Evolutionary conservation across 2,797 vertebrate genomes (phyloP), one percentile per base, ranked within the genome.

Genomic region (Schizothorax lantsangensis): DNA sequence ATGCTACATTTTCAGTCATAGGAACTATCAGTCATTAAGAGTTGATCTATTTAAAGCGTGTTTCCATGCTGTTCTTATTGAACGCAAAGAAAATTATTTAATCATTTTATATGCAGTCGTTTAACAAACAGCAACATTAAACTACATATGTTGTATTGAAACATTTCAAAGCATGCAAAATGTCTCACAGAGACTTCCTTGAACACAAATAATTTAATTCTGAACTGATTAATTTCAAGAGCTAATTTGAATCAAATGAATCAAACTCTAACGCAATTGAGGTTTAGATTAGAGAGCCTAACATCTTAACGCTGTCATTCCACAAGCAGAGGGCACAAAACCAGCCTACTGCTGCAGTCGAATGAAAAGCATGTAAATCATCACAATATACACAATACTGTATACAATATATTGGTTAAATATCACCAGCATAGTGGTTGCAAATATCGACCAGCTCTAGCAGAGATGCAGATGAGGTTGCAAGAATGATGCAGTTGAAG

Each of bases 221-320:
- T 78, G 33, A 57, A 38, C 75, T 38, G 33, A 57, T 40, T 43
- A 2, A 40, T 79, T 79, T 62, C 77, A 79, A 62, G 8, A 79
- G 4, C 4, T 62, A 0, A 62, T 79, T 11, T 43, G 77, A 38
- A 5, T 43, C 66, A 26, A 40, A 36, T 38, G 6, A 59, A 79
- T 40, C 19, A 26, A 79, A 40, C 30, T 77, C 19, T 77, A 54
- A 38, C n/a, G 49, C 49, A 57, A n/a, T 1, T 38, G 21, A 69
- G 33, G 52, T 38, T 57, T n/a, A 23, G 38, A 23, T 38, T 12
- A 38, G 49, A 77, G 52, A 33, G 1, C 30, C 23, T 36, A 77
- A 77, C 19, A 54, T 36, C 2, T 36, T 23, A 30, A 74, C 0
- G 12, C n/a, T 74, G 43, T 47, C 6, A 54, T 77, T 36, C 19